Conservation (phyloP, 2,113 vertebrate genomes). For the Alligator mississippiensis region DNA sequence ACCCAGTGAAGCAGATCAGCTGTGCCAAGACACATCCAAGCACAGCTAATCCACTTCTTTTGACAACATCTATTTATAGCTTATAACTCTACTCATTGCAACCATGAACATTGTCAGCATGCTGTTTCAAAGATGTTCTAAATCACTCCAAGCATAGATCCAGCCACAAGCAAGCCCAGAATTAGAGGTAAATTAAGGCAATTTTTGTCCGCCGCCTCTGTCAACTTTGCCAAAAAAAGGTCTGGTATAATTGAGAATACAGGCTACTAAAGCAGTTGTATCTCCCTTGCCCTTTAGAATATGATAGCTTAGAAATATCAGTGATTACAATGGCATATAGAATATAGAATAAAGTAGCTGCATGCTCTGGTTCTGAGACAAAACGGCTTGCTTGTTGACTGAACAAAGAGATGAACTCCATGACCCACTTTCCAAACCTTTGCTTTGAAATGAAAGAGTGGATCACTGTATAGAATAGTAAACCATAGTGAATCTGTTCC, state of each 20-base stretch:
- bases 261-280: background rate
- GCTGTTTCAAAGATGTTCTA: background rate
- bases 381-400: slow-evolving; percentile 44
- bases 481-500: background rate
- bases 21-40: no score
- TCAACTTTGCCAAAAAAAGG: background rate
- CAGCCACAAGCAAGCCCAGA: accelerated
- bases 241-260: background rate
- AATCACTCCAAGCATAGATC: background rate
- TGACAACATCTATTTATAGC: no score
- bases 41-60: no score
- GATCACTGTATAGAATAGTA: background rate
- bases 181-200: background rate
- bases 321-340: slow-evolving; percentile 32
- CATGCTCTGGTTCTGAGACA: slow-evolving; percentile 34
- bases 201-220: background rate
- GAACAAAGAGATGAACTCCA: slow-evolving; percentile 42
- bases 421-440: slow-evolving; percentile 46
- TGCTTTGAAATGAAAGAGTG: slow-evolving; percentile 18
- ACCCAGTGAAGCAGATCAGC: no score
- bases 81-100: accelerated
- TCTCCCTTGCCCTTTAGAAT: slow-evolving; percentile 53
- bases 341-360: slow-evolving; percentile 55
- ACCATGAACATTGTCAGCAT: accelerated
- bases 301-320: slow-evolving; percentile 50